Conservation (phyloP, 2,888 invertebrate genomes). For the Ophion slaviceki region DNA sequence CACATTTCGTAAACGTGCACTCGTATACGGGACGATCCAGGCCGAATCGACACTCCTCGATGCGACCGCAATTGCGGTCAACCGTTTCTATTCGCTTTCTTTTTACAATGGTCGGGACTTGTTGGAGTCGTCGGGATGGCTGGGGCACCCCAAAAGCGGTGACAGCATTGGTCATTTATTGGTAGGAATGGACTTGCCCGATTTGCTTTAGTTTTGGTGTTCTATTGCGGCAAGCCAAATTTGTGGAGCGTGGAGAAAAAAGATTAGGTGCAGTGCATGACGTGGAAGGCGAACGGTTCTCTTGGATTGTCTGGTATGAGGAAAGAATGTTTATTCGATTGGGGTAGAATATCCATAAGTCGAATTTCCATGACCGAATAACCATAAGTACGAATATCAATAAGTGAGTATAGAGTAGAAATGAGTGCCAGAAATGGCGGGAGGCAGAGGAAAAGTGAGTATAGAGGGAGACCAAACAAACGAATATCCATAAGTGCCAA, state of each 20-base stretch:
- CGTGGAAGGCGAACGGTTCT: neutral
- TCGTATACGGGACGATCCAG: constrained; percentile 18
- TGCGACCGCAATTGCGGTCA: neutral
- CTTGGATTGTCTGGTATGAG: neutral
- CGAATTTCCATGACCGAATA: too few relatives aligned
- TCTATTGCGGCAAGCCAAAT: neutral
- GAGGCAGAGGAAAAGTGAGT: too few relatives aligned
- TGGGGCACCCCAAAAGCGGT: neutral
- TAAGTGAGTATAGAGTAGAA: too few relatives aligned
- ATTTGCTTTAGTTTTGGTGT: neutral
- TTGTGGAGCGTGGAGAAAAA: neutral
- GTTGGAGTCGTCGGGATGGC: neutral
- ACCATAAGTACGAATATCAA: too few relatives aligned
- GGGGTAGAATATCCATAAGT: too few relatives aligned
- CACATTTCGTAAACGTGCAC: constrained; percentile 23
- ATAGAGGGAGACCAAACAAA: too few relatives aligned
- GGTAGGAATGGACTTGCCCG: neutral
- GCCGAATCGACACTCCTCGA: neutral
- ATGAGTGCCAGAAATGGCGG: too few relatives aligned
- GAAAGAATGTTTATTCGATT: neutral
- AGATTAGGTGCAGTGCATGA: neutral
- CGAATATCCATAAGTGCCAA: too few relatives aligned
- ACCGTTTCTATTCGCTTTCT: neutral
- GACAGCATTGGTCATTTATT: neutral
- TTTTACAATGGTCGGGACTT: neutral